Evolutionary conservation across 2,113 vertebrate species (phyloP), one percentile per base, ranked within the genome.

Genomic region (Gymnarchus niloticus): DNA sequence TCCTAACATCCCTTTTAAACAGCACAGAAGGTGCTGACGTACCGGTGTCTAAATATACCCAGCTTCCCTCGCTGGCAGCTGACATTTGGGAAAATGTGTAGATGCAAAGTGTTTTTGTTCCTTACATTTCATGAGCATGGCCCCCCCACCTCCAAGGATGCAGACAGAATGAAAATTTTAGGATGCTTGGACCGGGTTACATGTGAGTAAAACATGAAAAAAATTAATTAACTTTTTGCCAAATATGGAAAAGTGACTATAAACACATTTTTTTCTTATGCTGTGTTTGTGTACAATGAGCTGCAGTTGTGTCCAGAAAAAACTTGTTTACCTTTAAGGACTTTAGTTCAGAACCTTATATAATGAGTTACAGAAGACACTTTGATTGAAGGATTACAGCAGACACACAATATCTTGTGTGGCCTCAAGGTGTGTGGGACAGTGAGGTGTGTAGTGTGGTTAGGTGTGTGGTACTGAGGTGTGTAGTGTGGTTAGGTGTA

Each of bases 1-100:
- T 41, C 41, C 65, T 73, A 73, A 73, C 65, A 73, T 73, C 65
- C 65, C 28, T 73, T 73, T 73, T 73, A 73, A 73, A 19, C 65
- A 5, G 65, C 65, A 73, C 65, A 73, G 65, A 73, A 73, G 65
- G 65, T 73, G 65, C 65, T 73, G 65, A 73, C 65, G 65, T 73
- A 73, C 65, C 65, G 6, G 65, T 33, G 41, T 73, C 65, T 73
- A 73, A 73, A 73, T 73, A 73, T 73, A 73, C 65, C 65, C 65
- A 41, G 65, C 5, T 37, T 19, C 3, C 65, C 65, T 73, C 33
- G 65, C 65, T 33, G 28, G 65, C 65, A 73, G 65, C 65, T 73
- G 65, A 41, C 80, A 48, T 33, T 10, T 9, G 48, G 80, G 14
- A 82, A 54, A 54, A 82, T 54, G 48, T 54, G 51, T 54, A 52